A percentile compares a stretch with the other conserved stretches of the same genome.
Evolutionary conservation across 30 jellyfish, hydroid and myxozoan species (phyloP).

Genomic region (Turritopsis dohrnii): DNA sequence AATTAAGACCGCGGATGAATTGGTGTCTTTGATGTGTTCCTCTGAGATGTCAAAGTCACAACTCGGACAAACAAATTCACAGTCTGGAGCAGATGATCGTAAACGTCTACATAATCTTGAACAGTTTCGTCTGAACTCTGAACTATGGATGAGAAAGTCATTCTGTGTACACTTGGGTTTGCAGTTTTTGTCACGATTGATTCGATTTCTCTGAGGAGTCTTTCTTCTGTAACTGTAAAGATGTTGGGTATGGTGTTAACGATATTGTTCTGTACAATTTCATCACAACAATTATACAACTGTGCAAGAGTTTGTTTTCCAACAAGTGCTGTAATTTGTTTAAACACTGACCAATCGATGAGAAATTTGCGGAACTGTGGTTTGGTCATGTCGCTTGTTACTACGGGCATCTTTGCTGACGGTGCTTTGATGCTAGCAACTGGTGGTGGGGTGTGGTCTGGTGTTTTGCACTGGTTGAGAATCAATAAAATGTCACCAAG

Average conservation of each 20-base stretch:
- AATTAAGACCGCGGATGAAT: slow-evolving; percentile 2
- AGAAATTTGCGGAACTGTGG: background rate
- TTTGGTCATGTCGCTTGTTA: background rate
- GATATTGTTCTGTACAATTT: slow-evolving; percentile 11
- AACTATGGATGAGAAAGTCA: background rate
- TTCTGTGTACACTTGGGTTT: background rate
- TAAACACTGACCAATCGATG: slow-evolving; percentile 1
- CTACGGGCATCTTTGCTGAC: background rate
- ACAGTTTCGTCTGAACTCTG: background rate
- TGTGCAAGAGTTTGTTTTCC: slow-evolving; percentile 6
- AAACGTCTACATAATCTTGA: background rate
- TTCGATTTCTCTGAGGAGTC: background rate
- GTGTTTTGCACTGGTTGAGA: background rate
- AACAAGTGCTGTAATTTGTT: background rate
- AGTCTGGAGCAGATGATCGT: background rate
- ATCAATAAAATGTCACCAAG: background rate
- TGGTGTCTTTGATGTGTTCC: slow-evolving; percentile 1
- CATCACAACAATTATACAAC: slow-evolving; percentile 14
- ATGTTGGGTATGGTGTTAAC: slow-evolving; percentile 11
- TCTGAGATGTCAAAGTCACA: slow-evolving; percentile 7
- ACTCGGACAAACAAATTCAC: slow-evolving; percentile 13
- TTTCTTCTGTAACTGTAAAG: slow-evolving; percentile 1
- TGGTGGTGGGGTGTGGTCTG: slow-evolving; percentile 2
- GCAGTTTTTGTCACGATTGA: background rate
- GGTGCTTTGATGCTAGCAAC: background rate